Evolutionary conservation across 2,888 invertebrate species (phyloP).

Genomic region (Tachina lurida): DNA sequence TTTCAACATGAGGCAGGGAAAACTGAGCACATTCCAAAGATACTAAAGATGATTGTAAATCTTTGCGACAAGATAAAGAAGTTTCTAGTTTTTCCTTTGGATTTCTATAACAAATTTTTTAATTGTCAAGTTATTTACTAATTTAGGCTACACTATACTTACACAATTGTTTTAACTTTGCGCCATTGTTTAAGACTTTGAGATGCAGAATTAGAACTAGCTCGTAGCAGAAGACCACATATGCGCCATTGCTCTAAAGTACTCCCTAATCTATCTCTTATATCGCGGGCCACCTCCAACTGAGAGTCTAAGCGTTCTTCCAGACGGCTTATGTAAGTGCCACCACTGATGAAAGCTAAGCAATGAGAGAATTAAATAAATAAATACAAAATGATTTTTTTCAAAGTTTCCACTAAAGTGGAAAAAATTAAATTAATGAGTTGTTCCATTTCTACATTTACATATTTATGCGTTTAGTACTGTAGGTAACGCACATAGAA

Average conservation of each 20-base stretch:
- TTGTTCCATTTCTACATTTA: too few relatives aligned
- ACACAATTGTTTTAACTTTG: conserved; percentile 76
- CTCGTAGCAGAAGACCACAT: conserved; percentile 79
- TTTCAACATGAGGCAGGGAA: conserved; percentile 81
- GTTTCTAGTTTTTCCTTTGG: conserved; percentile 78
- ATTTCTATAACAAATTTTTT: conserved; percentile 73
- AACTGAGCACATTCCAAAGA: conserved; percentile 81
- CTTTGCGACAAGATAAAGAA: conserved; percentile 79
- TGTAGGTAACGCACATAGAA: too few relatives aligned
- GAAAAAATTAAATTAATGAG: too few relatives aligned
- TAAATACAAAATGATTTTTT: too few relatives aligned
- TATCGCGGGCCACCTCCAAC: conserved; percentile 80
- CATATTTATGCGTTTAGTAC: too few relatives aligned
- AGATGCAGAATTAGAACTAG: conserved; percentile 80
- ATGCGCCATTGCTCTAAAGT: conserved; percentile 82
- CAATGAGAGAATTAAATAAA: not conserved
- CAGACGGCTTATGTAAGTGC: conserved; percentile 80
- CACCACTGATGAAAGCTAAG: conserved; percentile 81
- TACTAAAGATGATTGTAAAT: conserved; percentile 79
- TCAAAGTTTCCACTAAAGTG: too few relatives aligned
- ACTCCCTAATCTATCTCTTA: conserved; percentile 81
- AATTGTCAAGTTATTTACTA: too few relatives aligned
- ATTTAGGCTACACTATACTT: conserved; percentile 24
- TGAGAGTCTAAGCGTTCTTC: conserved; percentile 81
- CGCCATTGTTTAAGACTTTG: conserved; percentile 80